Conservation (phyloP, 2,113 vertebrate species). For the Lichenostomus cassidix region DNA sequence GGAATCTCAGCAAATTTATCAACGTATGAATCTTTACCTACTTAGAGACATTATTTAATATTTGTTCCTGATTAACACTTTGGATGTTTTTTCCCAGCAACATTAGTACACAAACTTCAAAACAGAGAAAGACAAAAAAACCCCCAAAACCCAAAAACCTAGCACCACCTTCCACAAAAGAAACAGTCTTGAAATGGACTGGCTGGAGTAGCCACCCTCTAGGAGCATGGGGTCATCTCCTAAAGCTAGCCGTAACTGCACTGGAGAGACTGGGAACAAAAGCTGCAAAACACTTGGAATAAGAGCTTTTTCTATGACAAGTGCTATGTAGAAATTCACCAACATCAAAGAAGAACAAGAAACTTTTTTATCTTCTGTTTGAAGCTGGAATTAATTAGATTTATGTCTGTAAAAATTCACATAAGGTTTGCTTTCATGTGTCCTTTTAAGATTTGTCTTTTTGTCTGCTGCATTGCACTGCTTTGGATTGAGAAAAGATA, state of each 20-base stretch:
- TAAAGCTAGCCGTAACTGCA: background rate
- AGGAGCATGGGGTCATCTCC: rapidly evolving
- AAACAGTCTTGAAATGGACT: background rate
- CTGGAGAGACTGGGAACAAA: background rate
- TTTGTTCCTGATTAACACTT: background rate
- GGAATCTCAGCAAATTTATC: background rate
- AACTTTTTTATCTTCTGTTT: background rate
- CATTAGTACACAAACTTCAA: background rate
- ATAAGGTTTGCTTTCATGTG: background rate
- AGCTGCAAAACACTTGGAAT: background rate
- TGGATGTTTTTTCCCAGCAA: background rate
- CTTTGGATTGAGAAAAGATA: background rate
- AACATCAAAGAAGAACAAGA: background rate
- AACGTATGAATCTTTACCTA: background rate
- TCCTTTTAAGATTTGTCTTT: background rate
- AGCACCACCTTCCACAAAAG: background rate
- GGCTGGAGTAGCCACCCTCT: background rate
- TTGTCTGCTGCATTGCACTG: background rate
- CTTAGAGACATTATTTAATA: background rate
- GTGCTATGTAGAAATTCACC: background rate
- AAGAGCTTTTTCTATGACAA: background rate
- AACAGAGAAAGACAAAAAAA: background rate
- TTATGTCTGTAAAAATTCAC: background rate
- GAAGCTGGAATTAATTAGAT: background rate
- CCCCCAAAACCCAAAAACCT: background rate